Evolutionary conservation across 1,140 invertebrate species (phyloP), one percentile per base, ranked within the genome.

Genomic region (Popillia japonica): DNA sequence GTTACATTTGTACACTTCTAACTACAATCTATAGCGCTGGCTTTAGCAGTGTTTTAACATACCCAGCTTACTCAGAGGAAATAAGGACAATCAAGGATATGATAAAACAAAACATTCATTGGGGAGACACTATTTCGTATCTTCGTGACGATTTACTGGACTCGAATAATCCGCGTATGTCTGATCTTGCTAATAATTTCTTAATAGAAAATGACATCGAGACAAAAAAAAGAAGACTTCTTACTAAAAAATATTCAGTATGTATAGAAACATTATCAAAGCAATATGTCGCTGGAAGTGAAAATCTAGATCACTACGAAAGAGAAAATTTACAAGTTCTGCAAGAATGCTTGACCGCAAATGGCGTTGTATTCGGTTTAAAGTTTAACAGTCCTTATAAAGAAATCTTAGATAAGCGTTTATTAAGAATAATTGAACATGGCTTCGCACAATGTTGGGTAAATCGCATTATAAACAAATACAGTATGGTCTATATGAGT

Each of bases 61-160:
- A 40, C 10, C 72, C 72, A 20, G 9, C 72, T 2, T 41, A 22
- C 14, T 40, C 72, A 4, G 6, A 14, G 0, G 40, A 40, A 2
- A 41, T 74, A 10, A 74, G 20, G 6, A 74, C 72, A 9, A 22
- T 74, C n/a, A 40, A 41, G 2, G 72, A 74, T 41, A 74, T 74
- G 72, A 1, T 74, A 74, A 42, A 40, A 17, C 72, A 74, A 42
- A 41, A 74, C 9, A 11, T 74, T 0, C 40, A 74, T 41, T 74
- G 72, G 72, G 72, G 72, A 17, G 34, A 14, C 6, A 3, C 34
- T 4, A 44, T 4, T 4, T 8, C 72, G 11, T 2, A 0, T 0
- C 6, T 42, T 17, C 41, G 14, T n/a, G 72, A 74, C 6, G 4
- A 20, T 10, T 17, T 41, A 41, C 7, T 74, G 1, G 8, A 7